Evolutionary conservation across 2,888 invertebrate species (phyloP).

Genomic region (Dryococelus australis): DNA sequence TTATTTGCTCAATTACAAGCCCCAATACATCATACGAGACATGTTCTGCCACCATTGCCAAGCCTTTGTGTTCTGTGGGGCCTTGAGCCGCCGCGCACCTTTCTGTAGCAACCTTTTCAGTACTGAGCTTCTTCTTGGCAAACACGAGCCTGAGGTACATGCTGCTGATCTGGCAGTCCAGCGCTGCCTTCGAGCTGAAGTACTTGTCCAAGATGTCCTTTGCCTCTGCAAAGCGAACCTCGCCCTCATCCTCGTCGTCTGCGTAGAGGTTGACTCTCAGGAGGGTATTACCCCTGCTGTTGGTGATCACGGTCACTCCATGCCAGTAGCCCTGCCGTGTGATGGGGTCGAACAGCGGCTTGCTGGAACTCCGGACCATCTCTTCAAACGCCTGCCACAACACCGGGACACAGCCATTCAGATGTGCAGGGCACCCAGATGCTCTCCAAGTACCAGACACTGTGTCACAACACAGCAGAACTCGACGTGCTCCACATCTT

Average conservation of each 20-base stretch:
- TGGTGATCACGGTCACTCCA: background rate
- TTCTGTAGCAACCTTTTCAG: background rate
- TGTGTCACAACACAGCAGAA: too few relatives aligned
- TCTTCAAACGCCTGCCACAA: constrained; percentile 1
- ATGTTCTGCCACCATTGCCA: background rate
- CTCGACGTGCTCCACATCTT: background rate
- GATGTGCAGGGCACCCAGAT: background rate
- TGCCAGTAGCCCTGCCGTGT: background rate
- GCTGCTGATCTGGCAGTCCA: background rate
- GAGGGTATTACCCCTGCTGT: background rate
- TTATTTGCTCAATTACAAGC: too few relatives aligned
- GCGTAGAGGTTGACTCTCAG: background rate
- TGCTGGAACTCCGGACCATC: background rate
- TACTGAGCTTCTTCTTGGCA: background rate
- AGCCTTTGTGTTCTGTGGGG: background rate
- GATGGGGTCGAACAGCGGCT: constrained; percentile 2
- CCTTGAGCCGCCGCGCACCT: background rate
- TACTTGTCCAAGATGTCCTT: background rate
- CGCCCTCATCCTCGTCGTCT: background rate
- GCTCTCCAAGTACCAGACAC: too few relatives aligned
- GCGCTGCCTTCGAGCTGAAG: background rate
- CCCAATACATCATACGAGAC: too few relatives aligned
- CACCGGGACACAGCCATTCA: background rate
- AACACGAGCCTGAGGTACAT: background rate
- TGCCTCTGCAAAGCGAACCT: background rate